A percentile compares a stretch with the other conserved stretches of the same genome.
These are phyloP conservation scores for Matsumurasca onukii DNA, from an alignment of 1,140 invertebrate genomes.

Conservation along the genomic window DNA sequence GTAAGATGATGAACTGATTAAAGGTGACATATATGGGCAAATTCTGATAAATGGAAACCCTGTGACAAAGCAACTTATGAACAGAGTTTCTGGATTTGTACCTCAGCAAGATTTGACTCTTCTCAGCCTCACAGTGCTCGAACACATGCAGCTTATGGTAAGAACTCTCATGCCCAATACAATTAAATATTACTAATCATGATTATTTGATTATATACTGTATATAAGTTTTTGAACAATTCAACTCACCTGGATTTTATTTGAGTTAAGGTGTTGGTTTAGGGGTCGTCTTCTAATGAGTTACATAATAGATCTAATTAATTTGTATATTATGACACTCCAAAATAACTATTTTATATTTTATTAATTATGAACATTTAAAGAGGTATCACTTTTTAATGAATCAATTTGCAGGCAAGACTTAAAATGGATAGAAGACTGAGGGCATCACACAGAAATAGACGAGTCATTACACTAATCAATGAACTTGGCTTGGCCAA, in stretches of 20 bases:
- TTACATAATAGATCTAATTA: no score
- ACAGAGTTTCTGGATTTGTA: constrained; percentile 68
- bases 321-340: no score
- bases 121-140: constrained; percentile 65
- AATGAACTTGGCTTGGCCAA: constrained; percentile 65
- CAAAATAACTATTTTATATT: no score
- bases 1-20: no score
- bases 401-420: constrained; percentile 48
- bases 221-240: no score
- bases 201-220: no score
- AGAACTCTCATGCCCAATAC: constrained; percentile 40
- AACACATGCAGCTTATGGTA: constrained; percentile 77
- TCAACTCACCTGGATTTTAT: no score
- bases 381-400: no score
- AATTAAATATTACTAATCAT: no score
- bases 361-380: no score
- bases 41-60: constrained; percentile 64
- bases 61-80: constrained; percentile 59
- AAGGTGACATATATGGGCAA: constrained; percentile 58
- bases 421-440: constrained; percentile 50
- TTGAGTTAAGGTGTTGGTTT: no score
- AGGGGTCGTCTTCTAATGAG: no score
- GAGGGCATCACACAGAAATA: constrained; percentile 38
- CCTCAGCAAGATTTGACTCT: constrained; percentile 69
- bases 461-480: constrained; percentile 46